Conservation (phyloP, 1,140 invertebrate genomes). For the Lepidotrigona ventralis region DNA sequence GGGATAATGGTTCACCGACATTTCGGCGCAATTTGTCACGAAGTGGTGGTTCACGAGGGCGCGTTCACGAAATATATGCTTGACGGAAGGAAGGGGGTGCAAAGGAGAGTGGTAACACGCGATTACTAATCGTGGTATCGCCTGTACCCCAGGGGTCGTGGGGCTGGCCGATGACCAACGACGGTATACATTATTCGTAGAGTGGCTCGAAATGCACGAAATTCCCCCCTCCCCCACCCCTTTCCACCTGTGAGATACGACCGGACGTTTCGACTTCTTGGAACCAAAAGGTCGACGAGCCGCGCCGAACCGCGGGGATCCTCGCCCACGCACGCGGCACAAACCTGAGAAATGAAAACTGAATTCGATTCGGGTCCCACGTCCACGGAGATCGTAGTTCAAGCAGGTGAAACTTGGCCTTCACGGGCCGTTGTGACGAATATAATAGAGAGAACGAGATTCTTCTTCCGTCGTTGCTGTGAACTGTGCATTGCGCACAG, state of each 20-base stretch:
- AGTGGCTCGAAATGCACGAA: constrained; percentile 59
- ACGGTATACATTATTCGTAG: constrained; percentile 64
- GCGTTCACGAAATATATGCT: constrained; percentile 37
- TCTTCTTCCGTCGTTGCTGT: not conserved
- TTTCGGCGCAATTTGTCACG: constrained; percentile 48
- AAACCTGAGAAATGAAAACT: constrained; percentile 60
- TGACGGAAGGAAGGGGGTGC: not conserved
- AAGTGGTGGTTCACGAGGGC: not conserved
- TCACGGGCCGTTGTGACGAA: constrained; percentile 23
- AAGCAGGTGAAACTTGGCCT: constrained; percentile 57
- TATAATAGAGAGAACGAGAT: constrained; percentile 48
- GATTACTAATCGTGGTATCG: constrained; percentile 68
- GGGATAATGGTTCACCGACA: constrained; percentile 30
- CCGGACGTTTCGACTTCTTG: constrained; percentile 65
- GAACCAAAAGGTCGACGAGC: constrained; percentile 63
- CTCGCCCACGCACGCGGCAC: constrained; percentile 60
- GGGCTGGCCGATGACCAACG: constrained; percentile 63
- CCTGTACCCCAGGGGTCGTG: constrained; percentile 65
- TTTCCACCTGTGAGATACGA: constrained; percentile 62
- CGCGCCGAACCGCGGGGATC: constrained; percentile 60
- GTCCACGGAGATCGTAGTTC: constrained; percentile 31
- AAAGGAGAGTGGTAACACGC: constrained; percentile 59
- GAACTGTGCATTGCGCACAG: too few relatives aligned
- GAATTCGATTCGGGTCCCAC: constrained; percentile 52
- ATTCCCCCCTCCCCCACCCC: constrained; percentile 42